Evolutionary conservation across 2,797 vertebrate species (phyloP), one percentile per base, ranked within the genome.

Genomic region (Botia kubotai): DNA sequence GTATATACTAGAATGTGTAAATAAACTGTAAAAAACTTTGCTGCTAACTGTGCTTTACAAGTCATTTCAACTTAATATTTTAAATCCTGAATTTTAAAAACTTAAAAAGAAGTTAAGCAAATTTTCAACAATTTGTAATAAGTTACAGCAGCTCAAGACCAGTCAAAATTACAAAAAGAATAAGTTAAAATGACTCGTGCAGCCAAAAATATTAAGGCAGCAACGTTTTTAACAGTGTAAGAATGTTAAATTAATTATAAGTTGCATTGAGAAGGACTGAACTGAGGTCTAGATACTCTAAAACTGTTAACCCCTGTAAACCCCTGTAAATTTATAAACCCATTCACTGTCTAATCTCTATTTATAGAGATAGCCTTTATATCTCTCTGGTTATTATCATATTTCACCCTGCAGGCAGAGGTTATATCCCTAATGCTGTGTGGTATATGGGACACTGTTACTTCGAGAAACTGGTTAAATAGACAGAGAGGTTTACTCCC

Each of bases 301-400:
- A 73, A 83, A 71, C 52, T 62, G 13, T 26, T 63, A 74, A 71
- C 75, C 68, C 84, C 23, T 82, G 66, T 17, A 70, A 80, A 73
- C 23, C 19, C n/a, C 6, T 39, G 23, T 26, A 26, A 26, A 26
- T 26, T 26, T 26, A 26, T 2, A 26, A 26, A 26, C 23, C 23
- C 23, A 26, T 21, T 65, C 72, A 58, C 60, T 72, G 74, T 69
- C 21, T 53, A 36, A 48, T 57, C 29, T 60, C 39, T 50, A 26
- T 70, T 50, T 19, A 57, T 46, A 79, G 13, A 29, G 10, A 33
- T 29, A 73, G 50, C 29, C 29, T 13, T 26, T 6, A 46, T 46
- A 46, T n/a, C 10, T 50, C 72, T 43, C 65, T 70, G 65, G 53
- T 21, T 39, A 50, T 74, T 71, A 75, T 82, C 52, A 72, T 65